Conservation (phyloP, 2,797 vertebrate species). For the Hapalemur alaotrensis region DNA sequence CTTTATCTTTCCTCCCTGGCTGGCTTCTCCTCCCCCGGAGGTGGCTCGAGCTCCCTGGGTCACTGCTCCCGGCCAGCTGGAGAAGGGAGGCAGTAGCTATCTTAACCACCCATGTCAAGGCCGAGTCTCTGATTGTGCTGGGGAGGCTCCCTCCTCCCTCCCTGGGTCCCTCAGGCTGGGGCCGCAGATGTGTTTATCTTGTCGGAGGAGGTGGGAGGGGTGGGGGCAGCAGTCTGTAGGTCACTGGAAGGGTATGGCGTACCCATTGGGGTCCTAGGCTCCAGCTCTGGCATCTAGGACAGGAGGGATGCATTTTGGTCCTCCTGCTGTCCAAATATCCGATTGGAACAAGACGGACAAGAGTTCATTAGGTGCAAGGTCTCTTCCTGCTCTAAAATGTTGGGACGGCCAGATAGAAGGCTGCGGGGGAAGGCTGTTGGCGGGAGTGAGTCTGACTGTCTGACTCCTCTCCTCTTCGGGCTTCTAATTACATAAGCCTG, state of each 20-base stretch:
- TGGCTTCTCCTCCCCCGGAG: neutral
- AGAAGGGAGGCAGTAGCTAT: slow-evolving; percentile 50
- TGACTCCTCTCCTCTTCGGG: slow-evolving; percentile 52
- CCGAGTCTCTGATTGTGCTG: slow-evolving; percentile 26
- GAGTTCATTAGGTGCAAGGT: slow-evolving; percentile 28
- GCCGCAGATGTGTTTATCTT: slow-evolving; percentile 13
- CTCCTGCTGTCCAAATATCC: neutral
- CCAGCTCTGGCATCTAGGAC: neutral
- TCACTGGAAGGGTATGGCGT: neutral
- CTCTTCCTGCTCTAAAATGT: slow-evolving; percentile 35
- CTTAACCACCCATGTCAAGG: slow-evolving; percentile 62
- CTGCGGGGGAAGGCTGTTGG: neutral
- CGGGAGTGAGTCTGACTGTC: neutral
- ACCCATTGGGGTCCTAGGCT: neutral
- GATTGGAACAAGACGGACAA: slow-evolving; percentile 12
- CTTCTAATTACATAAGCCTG: slow-evolving; percentile 63
- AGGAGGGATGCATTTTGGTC: neutral
- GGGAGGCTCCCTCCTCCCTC: neutral
- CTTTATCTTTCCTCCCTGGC: slow-evolving; percentile 20
- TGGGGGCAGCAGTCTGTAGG: neutral
- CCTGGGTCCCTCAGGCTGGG: neutral
- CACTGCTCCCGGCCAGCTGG: slow-evolving; percentile 53
- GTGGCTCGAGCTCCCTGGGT: slow-evolving; percentile 39
- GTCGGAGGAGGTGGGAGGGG: neutral
- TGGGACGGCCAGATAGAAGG: slow-evolving; percentile 3